A percentile compares a stretch with the other conserved stretches of the same genome.
Evolutionary conservation across 2,888 invertebrate genomes (phyloP).

Genomic region (Ormyrus nitidulus): DNA sequence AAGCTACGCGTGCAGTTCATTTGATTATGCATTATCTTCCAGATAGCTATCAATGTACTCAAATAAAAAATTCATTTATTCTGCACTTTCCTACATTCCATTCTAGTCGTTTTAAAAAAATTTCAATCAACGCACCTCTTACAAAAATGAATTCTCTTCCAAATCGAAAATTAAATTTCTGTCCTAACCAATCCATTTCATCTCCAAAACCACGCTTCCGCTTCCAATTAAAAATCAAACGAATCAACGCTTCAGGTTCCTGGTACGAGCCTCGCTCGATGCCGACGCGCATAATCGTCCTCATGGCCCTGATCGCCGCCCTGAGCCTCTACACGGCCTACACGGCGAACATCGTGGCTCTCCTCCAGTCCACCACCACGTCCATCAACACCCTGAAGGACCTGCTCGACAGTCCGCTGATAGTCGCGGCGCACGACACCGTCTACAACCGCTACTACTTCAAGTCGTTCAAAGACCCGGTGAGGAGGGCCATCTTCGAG

Average conservation of each 20-base stretch:
- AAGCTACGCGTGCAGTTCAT: too few species aligned
- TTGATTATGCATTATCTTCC: too few species aligned
- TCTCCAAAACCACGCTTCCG: neutral
- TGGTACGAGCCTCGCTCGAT: constrained; percentile 70
- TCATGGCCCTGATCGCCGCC: constrained; percentile 80
- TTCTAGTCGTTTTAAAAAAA: neutral
- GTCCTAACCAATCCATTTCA: too few species aligned
- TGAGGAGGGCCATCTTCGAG: constrained; percentile 80
- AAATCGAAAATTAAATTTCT: too few species aligned
- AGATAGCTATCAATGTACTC: too few species aligned
- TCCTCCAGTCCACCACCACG: constrained; percentile 84
- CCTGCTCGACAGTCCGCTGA: constrained; percentile 81
- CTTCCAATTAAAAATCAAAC: neutral
- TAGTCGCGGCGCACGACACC: constrained; percentile 82
- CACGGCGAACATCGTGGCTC: constrained; percentile 85
- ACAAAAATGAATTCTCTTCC: too few species aligned
- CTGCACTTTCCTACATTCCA: too few species aligned
- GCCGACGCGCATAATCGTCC: constrained; percentile 79
- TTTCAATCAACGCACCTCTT: neutral
- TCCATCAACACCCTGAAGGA: constrained; percentile 81
- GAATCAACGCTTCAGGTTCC: constrained; percentile 66
- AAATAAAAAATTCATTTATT: too few species aligned
- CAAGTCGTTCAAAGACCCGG: constrained; percentile 78
- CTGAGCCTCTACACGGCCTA: constrained; percentile 86
- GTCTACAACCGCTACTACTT: constrained; percentile 84